Evolutionary conservation across 2,797 vertebrate genomes (phyloP).

Genomic region (Atherinosoma microstoma): DNA sequence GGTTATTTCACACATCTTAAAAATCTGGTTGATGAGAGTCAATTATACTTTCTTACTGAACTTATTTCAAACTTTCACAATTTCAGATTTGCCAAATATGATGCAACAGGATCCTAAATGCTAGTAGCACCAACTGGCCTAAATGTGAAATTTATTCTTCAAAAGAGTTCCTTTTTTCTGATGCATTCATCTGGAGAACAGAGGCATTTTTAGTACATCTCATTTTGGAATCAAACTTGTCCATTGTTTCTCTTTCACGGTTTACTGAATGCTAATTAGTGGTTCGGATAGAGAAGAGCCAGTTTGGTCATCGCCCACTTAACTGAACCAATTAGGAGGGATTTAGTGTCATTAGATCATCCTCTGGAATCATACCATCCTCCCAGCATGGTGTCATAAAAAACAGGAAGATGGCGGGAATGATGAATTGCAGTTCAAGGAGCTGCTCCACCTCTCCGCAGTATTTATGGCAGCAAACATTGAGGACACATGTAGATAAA

Average conservation of each 20-base stretch:
- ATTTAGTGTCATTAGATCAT: slow-evolving; percentile 65
- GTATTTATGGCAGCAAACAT: slow-evolving; percentile 69
- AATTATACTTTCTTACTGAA: not conserved
- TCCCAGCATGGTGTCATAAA: slow-evolving; percentile 54
- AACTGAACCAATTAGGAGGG: slow-evolving; percentile 42
- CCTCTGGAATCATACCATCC: slow-evolving; percentile 51
- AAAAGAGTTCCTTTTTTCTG: not conserved
- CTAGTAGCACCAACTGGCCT: not conserved
- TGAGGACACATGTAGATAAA: slow-evolving; percentile 70
- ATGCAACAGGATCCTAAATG: not conserved
- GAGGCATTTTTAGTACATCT: slow-evolving; percentile 2
- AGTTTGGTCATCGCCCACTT: slow-evolving; percentile 62
- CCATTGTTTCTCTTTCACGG: slow-evolving; percentile 21
- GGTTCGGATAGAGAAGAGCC: slow-evolving; percentile 31
- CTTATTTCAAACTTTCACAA: not conserved
- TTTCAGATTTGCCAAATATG: not conserved
- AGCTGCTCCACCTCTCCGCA: slow-evolving; percentile 47
- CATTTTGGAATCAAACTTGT: slow-evolving; percentile 1
- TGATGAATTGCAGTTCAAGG: slow-evolving; percentile 56
- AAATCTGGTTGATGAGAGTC: not conserved
- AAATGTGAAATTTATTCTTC: too few species aligned
- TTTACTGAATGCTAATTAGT: slow-evolving; percentile 55
- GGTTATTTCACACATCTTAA: not conserved
- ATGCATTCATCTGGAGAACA: not conserved
- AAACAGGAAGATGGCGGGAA: slow-evolving; percentile 50